Percentiles rank a stretch among this genome's conserved stretches.
Evolutionary conservation across 1,140 invertebrate genomes (phyloP).

Genomic region (Arion vulgaris): DNA sequence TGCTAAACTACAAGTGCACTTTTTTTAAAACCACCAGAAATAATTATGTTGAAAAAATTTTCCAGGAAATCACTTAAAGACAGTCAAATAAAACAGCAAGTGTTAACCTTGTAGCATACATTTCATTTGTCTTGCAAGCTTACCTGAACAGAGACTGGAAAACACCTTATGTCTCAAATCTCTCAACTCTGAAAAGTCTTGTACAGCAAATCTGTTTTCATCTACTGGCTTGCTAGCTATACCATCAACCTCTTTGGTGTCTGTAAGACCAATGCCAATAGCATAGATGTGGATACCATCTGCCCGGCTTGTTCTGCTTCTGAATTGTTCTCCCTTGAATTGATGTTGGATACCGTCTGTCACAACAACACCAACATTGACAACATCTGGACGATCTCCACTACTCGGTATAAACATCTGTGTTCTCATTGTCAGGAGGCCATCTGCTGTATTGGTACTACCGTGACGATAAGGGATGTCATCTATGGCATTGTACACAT

Average conservation of each 20-base stretch:
- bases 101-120: too few species aligned
- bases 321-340: slow-evolving; percentile 14
- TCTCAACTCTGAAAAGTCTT: slow-evolving; percentile 13
- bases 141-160: slow-evolving; percentile 5
- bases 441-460: slow-evolving; percentile 28
- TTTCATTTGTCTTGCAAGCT: not conserved
- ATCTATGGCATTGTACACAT: slow-evolving; percentile 27
- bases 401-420: slow-evolving; percentile 2
- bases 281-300: slow-evolving; percentile 29
- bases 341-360: slow-evolving; percentile 28
- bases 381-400: slow-evolving; percentile 26
- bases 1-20: too few species aligned
- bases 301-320: slow-evolving; percentile 18
- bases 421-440: slow-evolving; percentile 4
- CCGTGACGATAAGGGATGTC: slow-evolving; percentile 14
- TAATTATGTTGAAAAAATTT: too few species aligned
- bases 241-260: slow-evolving; percentile 25
- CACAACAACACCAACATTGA: slow-evolving; percentile 12
- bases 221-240: slow-evolving; percentile 22
- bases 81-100: too few species aligned
- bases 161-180: slow-evolving; percentile 11
- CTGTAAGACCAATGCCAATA: slow-evolving; percentile 24
- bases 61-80: too few species aligned
- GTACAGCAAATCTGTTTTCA: slow-evolving; percentile 14
- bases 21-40: too few species aligned